phyloP scores from a whole-genome alignment of 2,888 invertebrate genomes.

The Macaria notata region DNA sequence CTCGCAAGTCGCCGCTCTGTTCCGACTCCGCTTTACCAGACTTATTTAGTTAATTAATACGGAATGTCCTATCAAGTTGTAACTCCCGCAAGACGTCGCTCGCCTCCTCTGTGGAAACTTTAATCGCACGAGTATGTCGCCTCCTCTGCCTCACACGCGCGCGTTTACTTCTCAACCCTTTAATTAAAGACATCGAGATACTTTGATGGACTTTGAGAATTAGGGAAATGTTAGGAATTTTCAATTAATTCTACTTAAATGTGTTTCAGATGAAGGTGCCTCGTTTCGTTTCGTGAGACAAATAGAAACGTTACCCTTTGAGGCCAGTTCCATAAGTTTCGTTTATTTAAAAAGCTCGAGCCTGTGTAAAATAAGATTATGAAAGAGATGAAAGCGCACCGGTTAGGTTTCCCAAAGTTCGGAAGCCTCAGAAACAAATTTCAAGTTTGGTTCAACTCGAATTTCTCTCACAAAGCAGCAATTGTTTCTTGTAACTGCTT shows the following conservation, averaged over 20 bases:
- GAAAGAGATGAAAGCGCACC: conserved; percentile 52
- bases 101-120: conserved; percentile 64
- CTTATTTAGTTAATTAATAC: conserved; percentile 82
- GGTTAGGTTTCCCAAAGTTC: conserved; percentile 60
- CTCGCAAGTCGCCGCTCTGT: conserved; percentile 74
- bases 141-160: conserved; percentile 39
- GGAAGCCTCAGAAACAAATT: conserved; percentile 64
- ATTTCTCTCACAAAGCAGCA: conserved; percentile 51
- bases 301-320: neutral
- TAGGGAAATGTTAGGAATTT: conserved; percentile 24
- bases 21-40: conserved; percentile 69
- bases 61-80: conserved; percentile 78
- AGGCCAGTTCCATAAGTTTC: conserved; percentile 9
- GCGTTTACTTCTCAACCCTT: conserved; percentile 51
- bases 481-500: conserved; percentile 48
- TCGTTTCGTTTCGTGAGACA: neutral
- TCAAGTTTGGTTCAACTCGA: conserved; percentile 51
- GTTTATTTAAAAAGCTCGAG: conserved; percentile 35
- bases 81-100: conserved; percentile 71
- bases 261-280: conserved; percentile 2
- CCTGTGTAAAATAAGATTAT: conserved; percentile 38
- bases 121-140: conserved; percentile 62
- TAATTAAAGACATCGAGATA: conserved; percentile 60
- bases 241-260: conserved; percentile 14
- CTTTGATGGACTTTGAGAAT: conserved; percentile 41